Conservation (phyloP, 2,113 vertebrate species). For the Ailuropoda melanoleuca region DNA sequence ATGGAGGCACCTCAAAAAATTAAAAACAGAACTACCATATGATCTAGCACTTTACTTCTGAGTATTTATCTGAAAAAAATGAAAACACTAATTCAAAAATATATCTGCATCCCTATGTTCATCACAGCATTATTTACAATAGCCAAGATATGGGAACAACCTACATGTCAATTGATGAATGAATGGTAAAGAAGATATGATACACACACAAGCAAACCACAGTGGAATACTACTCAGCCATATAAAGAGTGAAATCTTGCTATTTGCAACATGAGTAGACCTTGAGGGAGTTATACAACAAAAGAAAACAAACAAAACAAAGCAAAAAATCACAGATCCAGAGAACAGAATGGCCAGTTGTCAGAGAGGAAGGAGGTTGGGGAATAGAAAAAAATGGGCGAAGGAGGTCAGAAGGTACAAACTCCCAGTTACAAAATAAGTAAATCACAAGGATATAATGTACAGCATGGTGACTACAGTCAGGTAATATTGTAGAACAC, state of each 20-base stretch:
- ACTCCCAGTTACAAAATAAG: background rate
- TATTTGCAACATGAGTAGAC: background rate
- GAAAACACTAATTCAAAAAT: background rate
- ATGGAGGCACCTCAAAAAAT: background rate
- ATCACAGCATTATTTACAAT: background rate
- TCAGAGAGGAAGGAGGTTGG: background rate
- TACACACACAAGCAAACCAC: background rate
- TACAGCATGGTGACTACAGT: background rate
- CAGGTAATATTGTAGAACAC: background rate
- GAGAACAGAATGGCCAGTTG: background rate
- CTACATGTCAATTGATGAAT: background rate
- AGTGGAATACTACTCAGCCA: background rate
- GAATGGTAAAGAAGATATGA: background rate
- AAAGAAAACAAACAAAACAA: background rate
- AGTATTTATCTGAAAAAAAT: background rate
- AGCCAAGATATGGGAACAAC: background rate
- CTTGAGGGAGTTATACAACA: background rate
- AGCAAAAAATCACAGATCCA: background rate
- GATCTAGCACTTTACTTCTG: background rate
- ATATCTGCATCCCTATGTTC: background rate
- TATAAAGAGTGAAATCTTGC: background rate
- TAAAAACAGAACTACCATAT: background rate
- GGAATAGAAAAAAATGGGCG: background rate
- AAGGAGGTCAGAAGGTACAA: background rate
- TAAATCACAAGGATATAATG: background rate